Evolutionary conservation across 2,888 invertebrate species (phyloP).

Genomic region (Chorisops tibialis): DNA sequence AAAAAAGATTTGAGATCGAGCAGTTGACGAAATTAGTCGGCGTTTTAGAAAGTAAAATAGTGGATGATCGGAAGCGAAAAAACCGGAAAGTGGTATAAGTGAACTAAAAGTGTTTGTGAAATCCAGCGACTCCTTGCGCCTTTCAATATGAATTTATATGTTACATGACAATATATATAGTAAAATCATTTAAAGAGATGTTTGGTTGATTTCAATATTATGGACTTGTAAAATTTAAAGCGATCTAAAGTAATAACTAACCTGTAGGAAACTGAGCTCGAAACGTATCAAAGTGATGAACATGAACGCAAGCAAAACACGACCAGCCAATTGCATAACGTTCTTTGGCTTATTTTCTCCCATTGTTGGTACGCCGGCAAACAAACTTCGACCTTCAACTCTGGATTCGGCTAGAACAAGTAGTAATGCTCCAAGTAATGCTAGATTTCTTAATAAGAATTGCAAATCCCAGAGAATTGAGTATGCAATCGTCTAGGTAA

Average conservation of each 20-base stretch:
- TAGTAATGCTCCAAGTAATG: conserved; percentile 94
- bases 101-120: too few relatives aligned
- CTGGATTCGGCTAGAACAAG: conserved; percentile 94
- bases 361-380: conserved; percentile 89
- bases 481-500: conserved; percentile 81
- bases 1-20: not conserved
- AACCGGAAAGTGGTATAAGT: too few relatives aligned
- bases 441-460: conserved; percentile 92
- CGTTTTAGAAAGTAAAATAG: too few relatives aligned
- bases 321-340: conserved; percentile 92
- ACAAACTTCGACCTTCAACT: conserved; percentile 88
- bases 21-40: not conserved
- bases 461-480: conserved; percentile 98
- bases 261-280: conserved; percentile 85
- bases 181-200: too few relatives aligned
- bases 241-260: conserved; percentile 51
- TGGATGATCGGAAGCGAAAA: too few relatives aligned
- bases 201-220: too few relatives aligned
- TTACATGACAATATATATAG: too few relatives aligned
- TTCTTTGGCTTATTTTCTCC: conserved; percentile 97
- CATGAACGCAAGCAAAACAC: conserved; percentile 96
- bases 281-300: conserved; percentile 94
- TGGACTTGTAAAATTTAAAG: too few relatives aligned
- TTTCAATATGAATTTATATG: not conserved
- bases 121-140: too few relatives aligned